Evolutionary conservation across 2,888 invertebrate genomes (phyloP).

Genomic region (Apodemia zela): DNA sequence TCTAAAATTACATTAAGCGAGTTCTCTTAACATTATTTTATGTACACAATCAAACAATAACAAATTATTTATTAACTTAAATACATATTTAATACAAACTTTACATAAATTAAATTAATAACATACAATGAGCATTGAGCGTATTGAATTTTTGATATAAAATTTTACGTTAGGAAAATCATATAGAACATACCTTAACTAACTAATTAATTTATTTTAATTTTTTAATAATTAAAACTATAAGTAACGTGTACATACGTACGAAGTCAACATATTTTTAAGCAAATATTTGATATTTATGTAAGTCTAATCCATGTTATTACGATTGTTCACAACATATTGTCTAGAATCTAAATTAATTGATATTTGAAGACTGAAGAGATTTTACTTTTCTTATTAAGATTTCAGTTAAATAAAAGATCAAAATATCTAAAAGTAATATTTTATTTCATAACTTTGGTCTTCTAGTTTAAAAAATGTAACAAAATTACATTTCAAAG

Average conservation of each 20-base stretch:
- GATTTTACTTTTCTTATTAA: background rate
- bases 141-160: no score
- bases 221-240: no score
- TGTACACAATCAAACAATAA: constrained; percentile 4
- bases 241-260: no score
- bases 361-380: background rate
- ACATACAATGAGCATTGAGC: no score
- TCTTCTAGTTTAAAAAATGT: constrained; percentile 32
- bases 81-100: background rate
- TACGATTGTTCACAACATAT: background rate
- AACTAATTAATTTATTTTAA: no score
- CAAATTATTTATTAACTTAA: background rate
- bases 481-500: constrained; percentile 22
- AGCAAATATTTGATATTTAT: no score
- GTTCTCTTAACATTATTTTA: constrained; percentile 3
- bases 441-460: constrained; percentile 38
- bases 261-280: no score
- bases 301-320: background rate
- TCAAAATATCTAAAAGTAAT: constrained; percentile 12
- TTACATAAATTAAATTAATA: no score
- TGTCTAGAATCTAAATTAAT: background rate
- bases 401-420: constrained; percentile 4
- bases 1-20: background rate
- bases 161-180: no score
- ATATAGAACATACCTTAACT: no score